A percentile compares a stretch with the other conserved stretches of the same genome.
Conservation (phyloP, 2,797 vertebrate species). For the Enteromius unitaeniatus region DNA sequence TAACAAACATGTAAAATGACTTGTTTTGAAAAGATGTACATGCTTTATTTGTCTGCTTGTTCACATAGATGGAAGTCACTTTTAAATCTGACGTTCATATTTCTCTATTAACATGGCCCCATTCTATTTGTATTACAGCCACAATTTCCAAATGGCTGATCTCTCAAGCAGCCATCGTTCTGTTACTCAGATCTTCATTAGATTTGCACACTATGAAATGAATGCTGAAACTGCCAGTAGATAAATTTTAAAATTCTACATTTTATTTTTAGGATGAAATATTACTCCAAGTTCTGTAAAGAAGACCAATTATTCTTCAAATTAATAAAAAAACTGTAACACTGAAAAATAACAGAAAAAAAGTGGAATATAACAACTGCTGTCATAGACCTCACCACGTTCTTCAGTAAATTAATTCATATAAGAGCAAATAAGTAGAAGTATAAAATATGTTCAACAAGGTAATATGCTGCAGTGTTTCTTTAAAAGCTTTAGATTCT, state of each 20-base stretch:
- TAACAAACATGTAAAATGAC: background rate
- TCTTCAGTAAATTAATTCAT: slow-evolving; percentile 3
- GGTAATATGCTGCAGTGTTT: slow-evolving; percentile 2
- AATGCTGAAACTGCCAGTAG: background rate
- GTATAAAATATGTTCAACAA: background rate
- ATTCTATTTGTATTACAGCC: background rate
- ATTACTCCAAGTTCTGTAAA: background rate
- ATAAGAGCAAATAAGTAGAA: background rate
- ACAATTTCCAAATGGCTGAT: background rate
- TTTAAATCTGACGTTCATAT: background rate
- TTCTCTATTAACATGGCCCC: too few species aligned
- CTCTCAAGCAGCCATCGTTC: background rate
- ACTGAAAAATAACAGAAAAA: background rate
- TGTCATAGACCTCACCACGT: background rate
- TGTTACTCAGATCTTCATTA: background rate
- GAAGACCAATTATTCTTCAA: background rate
- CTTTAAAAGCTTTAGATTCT: background rate
- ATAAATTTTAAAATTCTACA: background rate
- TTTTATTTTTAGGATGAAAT: background rate
- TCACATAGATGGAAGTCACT: background rate
- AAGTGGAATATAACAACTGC: background rate
- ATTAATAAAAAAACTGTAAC: background rate
- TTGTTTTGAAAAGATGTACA: background rate
- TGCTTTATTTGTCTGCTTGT: slow-evolving; percentile 18
- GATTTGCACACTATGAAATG: background rate